Base-by-base conservation (phyloP, 2,888 invertebrate genomes). In the Acanthosepion pharaonis region DNA sequence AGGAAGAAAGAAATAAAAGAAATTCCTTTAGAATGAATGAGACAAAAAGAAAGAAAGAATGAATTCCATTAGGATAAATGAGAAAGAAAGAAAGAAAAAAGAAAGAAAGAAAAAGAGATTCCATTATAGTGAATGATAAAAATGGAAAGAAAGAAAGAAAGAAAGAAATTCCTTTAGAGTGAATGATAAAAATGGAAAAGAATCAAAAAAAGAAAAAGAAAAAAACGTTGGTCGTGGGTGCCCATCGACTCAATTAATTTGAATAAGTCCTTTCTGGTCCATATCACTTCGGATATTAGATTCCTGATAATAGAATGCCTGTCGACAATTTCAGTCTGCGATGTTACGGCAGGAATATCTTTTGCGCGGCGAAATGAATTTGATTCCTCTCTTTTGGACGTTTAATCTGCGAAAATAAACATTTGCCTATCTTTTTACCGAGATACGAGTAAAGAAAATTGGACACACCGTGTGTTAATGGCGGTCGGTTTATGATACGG, bases 351-450 rank as follows among this genome's bases (percentile, higher is more conserved):
- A 59, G 59, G 5, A 59, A 59, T 59, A 59, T 59, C 59, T 59
- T 59, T 78, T 33, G 78, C 78, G 78, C 78, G 4, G 11, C 78
- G 11, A n/a, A 78, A 78, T 33, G 78, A n/a, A 78, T 78, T 78
- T 78, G 78, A 78, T 78, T 78, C 78, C 78, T 15, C 78, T n/a
- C n/a, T 78, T 78, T 78, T n/a, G 78, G 78, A 78, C 78, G 78
- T 78, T n/a, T 78, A 78, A 78, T 78, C 78, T 78, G 33, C 15
- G n/a, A 78, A 78, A 78, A 78, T 78, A 78, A 78, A 78, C 78
- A 78, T 78, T 78, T 78, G n/a, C n/a, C n/a, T 78, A 78, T 78
- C 78, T 78, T n/a, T 78, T 78, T 33, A 33, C 78, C 78, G n/a
- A n/a, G 15, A 78, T 78, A 78, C 78, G 78, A n/a, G 33, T 33